These are phyloP conservation scores for Catocala nupta DNA, from an alignment of 2,888 invertebrate species.

Conservation along the genomic window DNA sequence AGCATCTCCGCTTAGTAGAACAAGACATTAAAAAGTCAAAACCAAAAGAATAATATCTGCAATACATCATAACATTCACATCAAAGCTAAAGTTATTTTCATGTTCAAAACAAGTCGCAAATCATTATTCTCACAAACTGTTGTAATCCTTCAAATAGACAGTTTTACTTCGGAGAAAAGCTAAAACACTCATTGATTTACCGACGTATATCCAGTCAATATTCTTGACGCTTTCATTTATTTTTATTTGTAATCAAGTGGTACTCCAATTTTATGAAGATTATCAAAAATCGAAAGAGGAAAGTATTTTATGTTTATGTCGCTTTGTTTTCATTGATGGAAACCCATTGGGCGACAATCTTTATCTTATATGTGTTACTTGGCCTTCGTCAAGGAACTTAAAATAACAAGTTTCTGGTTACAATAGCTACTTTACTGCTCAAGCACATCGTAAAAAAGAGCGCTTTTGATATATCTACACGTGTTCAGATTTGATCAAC, in stretches of 20 bases:
- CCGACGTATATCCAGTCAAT: neutral
- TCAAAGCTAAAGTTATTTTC: neutral
- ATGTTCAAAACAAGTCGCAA: neutral
- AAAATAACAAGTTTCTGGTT: too few relatives aligned
- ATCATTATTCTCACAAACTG: neutral
- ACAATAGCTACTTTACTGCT: too few relatives aligned
- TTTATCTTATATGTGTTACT: too few relatives aligned
- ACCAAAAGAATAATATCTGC: neutral
- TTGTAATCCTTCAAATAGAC: neutral
- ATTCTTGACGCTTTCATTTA: neutral
- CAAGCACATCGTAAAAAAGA: too few relatives aligned
- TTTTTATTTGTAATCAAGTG: conserved; percentile 2
- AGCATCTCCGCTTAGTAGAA: too few relatives aligned
- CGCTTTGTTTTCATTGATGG: neutral
- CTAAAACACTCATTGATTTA: neutral
- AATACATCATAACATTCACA: neutral
- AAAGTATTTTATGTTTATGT: neutral
- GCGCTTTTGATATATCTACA: too few relatives aligned
- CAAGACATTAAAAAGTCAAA: too few relatives aligned
- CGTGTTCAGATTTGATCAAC: too few relatives aligned
- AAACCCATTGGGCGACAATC: too few relatives aligned
- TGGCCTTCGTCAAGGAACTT: too few relatives aligned
- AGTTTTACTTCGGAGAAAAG: neutral
- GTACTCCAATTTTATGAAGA: neutral
- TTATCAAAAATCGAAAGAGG: neutral